phyloP scores from a whole-genome alignment of 2,113 vertebrate species.

The Erythrocercus mccallii region DNA sequence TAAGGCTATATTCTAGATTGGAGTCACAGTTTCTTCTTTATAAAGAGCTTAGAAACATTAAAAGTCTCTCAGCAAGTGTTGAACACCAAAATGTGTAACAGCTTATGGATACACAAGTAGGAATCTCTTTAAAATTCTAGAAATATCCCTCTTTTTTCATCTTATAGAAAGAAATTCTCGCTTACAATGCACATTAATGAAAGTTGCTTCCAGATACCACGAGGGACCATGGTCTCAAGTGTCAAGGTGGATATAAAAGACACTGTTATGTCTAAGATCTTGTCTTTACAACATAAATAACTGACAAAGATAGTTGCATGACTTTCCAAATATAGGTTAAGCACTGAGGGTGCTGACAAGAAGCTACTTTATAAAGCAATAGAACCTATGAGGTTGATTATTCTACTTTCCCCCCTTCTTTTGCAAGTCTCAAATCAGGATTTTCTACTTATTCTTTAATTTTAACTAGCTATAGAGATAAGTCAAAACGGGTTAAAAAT shows the following conservation, averaged over 20 bases:
- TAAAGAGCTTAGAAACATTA: neutral
- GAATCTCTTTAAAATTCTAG: neutral
- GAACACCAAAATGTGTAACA: neutral
- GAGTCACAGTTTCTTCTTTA: neutral
- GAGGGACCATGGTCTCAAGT: neutral
- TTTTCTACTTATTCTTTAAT: neutral
- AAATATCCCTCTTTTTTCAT: neutral
- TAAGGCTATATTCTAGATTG: neutral
- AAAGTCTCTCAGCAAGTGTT: neutral
- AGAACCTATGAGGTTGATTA: neutral
- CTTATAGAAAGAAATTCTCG: neutral
- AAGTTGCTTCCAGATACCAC: neutral
- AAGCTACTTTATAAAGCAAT: neutral
- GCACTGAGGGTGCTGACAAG: neutral
- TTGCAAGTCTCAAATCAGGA: neutral
- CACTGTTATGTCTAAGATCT: neutral
- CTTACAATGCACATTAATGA: neutral
- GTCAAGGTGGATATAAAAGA: neutral
- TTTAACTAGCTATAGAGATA: neutral
- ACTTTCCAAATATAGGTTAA: neutral
- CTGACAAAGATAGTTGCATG: neutral
- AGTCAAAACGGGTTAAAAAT: neutral
- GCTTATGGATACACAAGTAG: neutral
- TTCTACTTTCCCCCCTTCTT: neutral
- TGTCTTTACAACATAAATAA: neutral